A percentile compares a stretch with the other conserved stretches of the same genome.
Conservation (phyloP, 2,797 vertebrate genomes). For the Prunella strophiata region DNA sequence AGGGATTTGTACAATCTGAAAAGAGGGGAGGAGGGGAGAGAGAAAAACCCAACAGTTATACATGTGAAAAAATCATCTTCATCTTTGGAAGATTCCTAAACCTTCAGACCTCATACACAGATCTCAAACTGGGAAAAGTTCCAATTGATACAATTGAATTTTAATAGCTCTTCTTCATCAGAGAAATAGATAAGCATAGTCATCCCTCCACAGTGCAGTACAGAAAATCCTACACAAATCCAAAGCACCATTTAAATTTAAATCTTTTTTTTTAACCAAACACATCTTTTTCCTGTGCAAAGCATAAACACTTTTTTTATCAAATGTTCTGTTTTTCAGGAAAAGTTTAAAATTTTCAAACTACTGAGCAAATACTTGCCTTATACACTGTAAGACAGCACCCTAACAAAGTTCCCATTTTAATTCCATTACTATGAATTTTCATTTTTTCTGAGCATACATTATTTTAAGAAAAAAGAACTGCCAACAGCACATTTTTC, state of each 20-base stretch:
- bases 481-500: not conserved
- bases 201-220: not conserved
- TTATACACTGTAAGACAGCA: not conserved
- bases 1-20: slow-evolving; percentile 94
- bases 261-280: not conserved
- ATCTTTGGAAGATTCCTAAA: not conserved
- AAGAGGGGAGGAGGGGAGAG: rapidly evolving
- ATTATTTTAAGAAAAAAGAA: not conserved
- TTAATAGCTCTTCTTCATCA: not conserved
- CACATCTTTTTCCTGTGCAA: not conserved
- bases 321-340: not conserved
- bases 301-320: not conserved
- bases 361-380: not conserved
- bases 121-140: not conserved
- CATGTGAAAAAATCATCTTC: not conserved
- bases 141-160: not conserved
- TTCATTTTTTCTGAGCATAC: not conserved
- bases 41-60: not conserved
- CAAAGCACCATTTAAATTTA: not conserved
- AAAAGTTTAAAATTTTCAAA: not conserved
- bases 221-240: not conserved
- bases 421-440: not conserved
- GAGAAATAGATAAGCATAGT: not conserved
- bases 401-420: not conserved
- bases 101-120: not conserved